Conservation (phyloP, 2,888 invertebrate genomes). For the Orthosia incerta region DNA sequence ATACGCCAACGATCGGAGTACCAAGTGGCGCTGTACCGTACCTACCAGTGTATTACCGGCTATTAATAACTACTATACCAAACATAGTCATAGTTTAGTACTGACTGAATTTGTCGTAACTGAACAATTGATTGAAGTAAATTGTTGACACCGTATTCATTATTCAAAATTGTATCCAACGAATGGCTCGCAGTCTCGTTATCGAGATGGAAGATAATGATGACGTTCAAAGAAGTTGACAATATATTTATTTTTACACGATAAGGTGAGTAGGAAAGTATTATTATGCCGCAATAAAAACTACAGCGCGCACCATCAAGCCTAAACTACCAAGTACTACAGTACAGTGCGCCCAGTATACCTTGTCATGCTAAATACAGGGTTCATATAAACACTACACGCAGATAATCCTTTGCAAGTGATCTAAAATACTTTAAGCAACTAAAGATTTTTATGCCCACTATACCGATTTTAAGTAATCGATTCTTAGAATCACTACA, state of each 20-base stretch:
- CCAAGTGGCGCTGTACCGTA: not conserved
- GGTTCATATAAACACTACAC: not conserved
- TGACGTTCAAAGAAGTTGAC: not conserved
- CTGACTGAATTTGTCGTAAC: not conserved
- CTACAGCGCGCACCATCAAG: not conserved
- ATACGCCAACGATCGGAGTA: not conserved
- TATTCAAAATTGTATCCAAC: not conserved
- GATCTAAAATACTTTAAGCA: too few relatives aligned
- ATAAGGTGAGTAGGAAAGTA: not conserved
- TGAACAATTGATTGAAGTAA: not conserved
- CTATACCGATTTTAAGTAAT: not conserved
- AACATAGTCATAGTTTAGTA: not conserved
- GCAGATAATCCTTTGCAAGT: not conserved
- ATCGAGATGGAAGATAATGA: not conserved
- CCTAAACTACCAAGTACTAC: not conserved
- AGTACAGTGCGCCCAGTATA: slow-evolving; percentile 26
- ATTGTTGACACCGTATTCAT: not conserved
- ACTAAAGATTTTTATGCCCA: too few relatives aligned
- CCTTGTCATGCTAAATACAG: not conserved
- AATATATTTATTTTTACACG: not conserved
- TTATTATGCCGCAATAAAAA: not conserved
- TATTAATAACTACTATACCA: not conserved
- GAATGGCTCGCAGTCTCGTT: not conserved
- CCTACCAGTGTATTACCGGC: not conserved
- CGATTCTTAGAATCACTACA: slow-evolving; percentile 34